Conservation (phyloP, 2,888 invertebrate genomes). For the Argyresthia goedartella region DNA sequence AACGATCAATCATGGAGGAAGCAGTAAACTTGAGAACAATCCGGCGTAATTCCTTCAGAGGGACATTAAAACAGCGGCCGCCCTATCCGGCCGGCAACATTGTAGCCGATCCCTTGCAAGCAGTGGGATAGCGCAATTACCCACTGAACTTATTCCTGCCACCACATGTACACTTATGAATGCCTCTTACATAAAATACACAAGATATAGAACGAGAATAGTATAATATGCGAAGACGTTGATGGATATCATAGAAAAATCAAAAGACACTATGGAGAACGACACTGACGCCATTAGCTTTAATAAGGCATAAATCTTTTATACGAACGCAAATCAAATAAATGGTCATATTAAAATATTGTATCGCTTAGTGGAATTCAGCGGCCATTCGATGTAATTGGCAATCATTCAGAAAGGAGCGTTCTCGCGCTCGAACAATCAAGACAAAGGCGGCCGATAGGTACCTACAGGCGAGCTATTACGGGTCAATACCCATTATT, state of each 20-base stretch:
- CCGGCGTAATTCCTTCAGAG: slow-evolving; percentile 69
- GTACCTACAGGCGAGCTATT: slow-evolving; percentile 66
- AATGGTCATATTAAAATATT: slow-evolving; percentile 45
- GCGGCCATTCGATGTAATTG: slow-evolving; percentile 68
- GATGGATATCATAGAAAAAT: not conserved
- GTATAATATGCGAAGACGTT: no score
- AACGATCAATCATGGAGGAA: slow-evolving; percentile 66
- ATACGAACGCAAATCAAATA: slow-evolving; percentile 53
- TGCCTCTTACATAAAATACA: no score
- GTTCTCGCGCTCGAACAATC: slow-evolving; percentile 61
- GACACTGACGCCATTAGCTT: slow-evolving; percentile 30
- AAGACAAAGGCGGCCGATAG: slow-evolving; percentile 67
- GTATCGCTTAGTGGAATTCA: slow-evolving; percentile 56
- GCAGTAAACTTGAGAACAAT: slow-evolving; percentile 69
- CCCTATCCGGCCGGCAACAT: slow-evolving; percentile 68
- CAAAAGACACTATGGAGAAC: slow-evolving; percentile 7
- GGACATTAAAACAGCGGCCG: slow-evolving; percentile 68
- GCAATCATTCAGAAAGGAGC: slow-evolving; percentile 66
- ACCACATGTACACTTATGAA: no score
- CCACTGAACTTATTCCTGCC: not conserved
- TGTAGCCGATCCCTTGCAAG: slow-evolving; percentile 26
- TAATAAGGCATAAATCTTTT: slow-evolving; percentile 59
- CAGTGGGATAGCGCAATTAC: not conserved
- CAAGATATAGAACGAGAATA: no score
- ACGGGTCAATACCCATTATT: slow-evolving; percentile 70